These are phyloP conservation scores for Anableps anableps DNA, from an alignment of 2,797 vertebrate genomes.

Conservation along the genomic window DNA sequence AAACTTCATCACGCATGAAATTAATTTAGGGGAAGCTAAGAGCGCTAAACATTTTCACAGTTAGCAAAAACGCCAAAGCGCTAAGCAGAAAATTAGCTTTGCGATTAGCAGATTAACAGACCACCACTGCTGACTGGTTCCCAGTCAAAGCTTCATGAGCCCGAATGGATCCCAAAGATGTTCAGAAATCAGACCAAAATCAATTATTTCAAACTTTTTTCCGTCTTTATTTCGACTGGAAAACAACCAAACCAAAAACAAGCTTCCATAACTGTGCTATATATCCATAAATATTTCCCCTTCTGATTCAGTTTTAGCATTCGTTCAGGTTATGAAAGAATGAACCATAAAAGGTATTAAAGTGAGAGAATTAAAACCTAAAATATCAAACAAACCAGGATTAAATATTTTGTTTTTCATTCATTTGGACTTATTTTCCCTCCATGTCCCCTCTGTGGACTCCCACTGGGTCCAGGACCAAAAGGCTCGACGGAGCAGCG, in stretches of 20 bases:
- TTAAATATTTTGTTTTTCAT: not conserved
- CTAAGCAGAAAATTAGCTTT: too few species aligned
- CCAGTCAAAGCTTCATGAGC: not conserved
- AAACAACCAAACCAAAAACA: not conserved
- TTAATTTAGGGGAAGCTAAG: too few species aligned
- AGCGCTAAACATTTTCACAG: too few species aligned
- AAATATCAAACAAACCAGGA: not conserved
- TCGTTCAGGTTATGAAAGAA: not conserved
- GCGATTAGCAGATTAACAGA: too few species aligned
- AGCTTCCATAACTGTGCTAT: not conserved
- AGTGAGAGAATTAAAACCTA: not conserved
- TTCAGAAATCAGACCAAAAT: not conserved
- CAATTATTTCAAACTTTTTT: too few species aligned
- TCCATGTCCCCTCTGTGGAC: slow-evolving; percentile 17
- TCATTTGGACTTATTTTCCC: slow-evolving; percentile 19
- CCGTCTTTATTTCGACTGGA: not conserved
- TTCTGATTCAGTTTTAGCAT: not conserved
- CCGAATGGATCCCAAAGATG: not conserved
- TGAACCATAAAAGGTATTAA: not conserved
- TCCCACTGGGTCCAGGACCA: slow-evolving; percentile 61
- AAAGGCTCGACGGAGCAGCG: slow-evolving; percentile 59
- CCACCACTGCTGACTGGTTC: too few species aligned
- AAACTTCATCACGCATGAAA: too few species aligned
- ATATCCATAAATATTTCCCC: not conserved
- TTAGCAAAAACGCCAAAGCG: too few species aligned